Conservation (phyloP, 1,140 invertebrate species). For the Zaprionus gabonicus region DNA sequence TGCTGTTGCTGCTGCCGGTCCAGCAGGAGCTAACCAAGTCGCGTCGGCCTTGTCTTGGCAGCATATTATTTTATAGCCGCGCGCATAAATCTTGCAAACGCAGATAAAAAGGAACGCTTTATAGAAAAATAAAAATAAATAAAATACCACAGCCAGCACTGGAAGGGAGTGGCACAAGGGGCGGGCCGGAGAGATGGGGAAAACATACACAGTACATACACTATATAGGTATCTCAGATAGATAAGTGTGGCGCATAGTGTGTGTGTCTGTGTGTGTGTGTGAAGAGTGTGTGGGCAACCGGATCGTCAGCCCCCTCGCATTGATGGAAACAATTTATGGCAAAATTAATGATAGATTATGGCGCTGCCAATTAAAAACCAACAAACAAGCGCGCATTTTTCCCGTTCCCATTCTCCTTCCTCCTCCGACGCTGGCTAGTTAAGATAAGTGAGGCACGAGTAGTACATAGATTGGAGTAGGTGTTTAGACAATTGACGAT, state of each 20-base stretch:
- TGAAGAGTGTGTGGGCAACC: slow-evolving; percentile 55
- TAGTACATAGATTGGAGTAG: slow-evolving; percentile 59
- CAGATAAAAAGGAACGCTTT: slow-evolving; percentile 82
- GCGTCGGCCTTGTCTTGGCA: slow-evolving; percentile 67
- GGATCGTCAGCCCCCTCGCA: slow-evolving; percentile 74
- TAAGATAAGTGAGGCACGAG: slow-evolving; percentile 19
- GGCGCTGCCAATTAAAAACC: slow-evolving; percentile 83
- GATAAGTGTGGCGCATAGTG: slow-evolving; percentile 10
- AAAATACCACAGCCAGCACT: slow-evolving; percentile 44
- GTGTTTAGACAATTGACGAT: slow-evolving; percentile 73
- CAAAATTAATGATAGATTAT: slow-evolving; percentile 83
- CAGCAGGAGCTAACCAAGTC: slow-evolving; percentile 46
- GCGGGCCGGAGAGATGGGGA: background rate
- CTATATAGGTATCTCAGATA: slow-evolving; percentile 9
- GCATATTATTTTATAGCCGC: slow-evolving; percentile 82
- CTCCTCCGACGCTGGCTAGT: background rate
- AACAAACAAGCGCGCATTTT: slow-evolving; percentile 79
- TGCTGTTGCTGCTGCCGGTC: slow-evolving; percentile 26
- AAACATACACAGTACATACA: background rate
- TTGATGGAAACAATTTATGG: slow-evolving; percentile 82
- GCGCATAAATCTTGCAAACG: slow-evolving; percentile 83
- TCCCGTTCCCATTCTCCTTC: background rate
- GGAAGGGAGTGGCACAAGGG: background rate
- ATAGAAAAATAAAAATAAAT: slow-evolving; percentile 80
- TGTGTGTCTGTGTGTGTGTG: slow-evolving; percentile 1